phyloP scores from a whole-genome alignment of 2,797 vertebrate species.

The Hypotaenidia okinawae region DNA sequence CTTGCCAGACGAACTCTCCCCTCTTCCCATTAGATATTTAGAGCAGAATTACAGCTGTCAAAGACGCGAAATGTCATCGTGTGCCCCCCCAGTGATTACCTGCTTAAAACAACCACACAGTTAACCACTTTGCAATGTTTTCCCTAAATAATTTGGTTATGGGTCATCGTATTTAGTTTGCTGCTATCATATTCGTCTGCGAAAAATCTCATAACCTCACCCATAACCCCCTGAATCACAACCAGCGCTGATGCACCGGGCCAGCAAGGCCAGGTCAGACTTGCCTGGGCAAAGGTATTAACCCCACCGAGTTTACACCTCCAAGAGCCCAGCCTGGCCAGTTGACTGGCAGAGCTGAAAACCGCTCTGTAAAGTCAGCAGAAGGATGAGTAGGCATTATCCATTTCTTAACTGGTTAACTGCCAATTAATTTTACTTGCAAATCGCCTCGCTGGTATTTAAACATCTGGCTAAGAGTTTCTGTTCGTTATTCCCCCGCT shows the following conservation, averaged over 20 bases:
- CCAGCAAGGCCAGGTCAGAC: background rate
- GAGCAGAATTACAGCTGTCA: background rate
- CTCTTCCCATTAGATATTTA: background rate
- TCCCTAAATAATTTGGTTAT: background rate
- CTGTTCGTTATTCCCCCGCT: background rate
- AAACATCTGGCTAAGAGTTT: background rate
- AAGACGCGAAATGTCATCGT: background rate
- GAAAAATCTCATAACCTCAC: background rate
- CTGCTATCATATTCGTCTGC: too few species aligned
- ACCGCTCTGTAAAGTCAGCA: slow-evolving; percentile 40
- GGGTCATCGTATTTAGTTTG: background rate
- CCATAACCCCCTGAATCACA: background rate
- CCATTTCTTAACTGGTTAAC: slow-evolving; percentile 62
- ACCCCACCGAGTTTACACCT: slow-evolving; percentile 15
- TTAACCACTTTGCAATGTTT: background rate
- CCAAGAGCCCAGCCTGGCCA: background rate
- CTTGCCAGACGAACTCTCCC: background rate
- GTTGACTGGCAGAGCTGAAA: background rate
- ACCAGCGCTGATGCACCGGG: background rate
- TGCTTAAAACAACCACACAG: background rate
- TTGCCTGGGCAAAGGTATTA: background rate
- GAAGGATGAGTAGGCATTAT: slow-evolving; percentile 51
- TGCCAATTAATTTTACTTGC: slow-evolving; percentile 32
- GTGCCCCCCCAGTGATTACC: background rate
- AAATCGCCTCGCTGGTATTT: slow-evolving; percentile 8